Base-by-base conservation (phyloP, 2,113 vertebrate genomes). In the Mustelus asterias region DNA sequence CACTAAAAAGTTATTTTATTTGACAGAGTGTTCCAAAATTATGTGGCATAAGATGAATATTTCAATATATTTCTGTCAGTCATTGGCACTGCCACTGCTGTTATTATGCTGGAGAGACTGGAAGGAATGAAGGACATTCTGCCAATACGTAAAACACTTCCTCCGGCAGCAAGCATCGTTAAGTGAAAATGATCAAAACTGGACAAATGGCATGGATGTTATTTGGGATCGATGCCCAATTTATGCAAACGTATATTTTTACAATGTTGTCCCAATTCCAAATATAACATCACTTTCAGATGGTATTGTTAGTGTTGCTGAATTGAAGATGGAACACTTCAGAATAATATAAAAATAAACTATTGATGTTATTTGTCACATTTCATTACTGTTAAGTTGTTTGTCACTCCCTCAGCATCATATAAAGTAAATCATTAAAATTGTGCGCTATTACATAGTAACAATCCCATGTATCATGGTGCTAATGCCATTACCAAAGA, bases 1-100 rank as follows among this genome's bases (percentile, higher is more conserved):
- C 88, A n/a, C 88, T 92, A 92, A 65, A 93, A 93, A 22, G 89
- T 93, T 65, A 93, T 37, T 93, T 93, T 93, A 93, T 93, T 93
- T 93, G 89, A 93, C n/a, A 93, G 54, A 90, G 89, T 93, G 89
- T 65, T 93, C 33, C 60, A 93, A 65, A 93, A 93, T 65, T 65
- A 93, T 67, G n/a, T 22, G 37, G n/a, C 63, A 37, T 37, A 93
- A 65, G 89, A 93, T 20, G 60, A 93, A 93, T 93, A 93, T 37
- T 93, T 67, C 58, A 93, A 93, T 65, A 18, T 67, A 65, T 67
- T 65, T 37, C 60, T 37, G 63, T 93, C 60, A 65, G 89, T 67
- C 60, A 93, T 93, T n/a, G 60, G 89, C 60, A 65, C 60, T 67
- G 33, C 60, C 86, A 58, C 44, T 86, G 85, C 44, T n/a, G 88